phyloP scores from a whole-genome alignment of 1,140 invertebrate species.

The Eriocheir sinensis region DNA sequence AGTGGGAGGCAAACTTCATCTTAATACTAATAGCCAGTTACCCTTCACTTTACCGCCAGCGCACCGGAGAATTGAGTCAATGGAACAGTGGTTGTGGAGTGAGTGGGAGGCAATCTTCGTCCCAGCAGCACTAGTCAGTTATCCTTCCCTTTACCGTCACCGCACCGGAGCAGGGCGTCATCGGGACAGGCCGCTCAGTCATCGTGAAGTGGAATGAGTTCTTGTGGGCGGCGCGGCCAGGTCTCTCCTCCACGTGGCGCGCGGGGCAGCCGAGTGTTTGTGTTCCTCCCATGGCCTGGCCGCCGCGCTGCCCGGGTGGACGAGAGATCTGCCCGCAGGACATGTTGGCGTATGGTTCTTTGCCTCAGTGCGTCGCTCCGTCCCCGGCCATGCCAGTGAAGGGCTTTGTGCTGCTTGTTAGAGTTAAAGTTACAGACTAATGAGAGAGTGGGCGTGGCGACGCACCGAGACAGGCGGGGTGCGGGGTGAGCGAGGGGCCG shows the following conservation, averaged over 20 bases:
- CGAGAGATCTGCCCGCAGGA: background rate
- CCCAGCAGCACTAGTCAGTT: no score
- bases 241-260: background rate
- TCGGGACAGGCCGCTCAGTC: background rate
- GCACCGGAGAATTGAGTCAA: no score
- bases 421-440: background rate
- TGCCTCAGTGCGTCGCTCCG: background rate
- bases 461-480: background rate
- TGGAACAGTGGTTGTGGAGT: no score
- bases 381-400: background rate
- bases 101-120: no score
- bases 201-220: conserved; percentile 7
- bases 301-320: background rate
- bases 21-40: no score
- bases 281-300: background rate
- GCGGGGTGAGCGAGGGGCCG: background rate
- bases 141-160: no score
- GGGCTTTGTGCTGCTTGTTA: background rate
- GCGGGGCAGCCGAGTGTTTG: background rate
- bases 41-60: no score
- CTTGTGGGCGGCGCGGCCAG: background rate
- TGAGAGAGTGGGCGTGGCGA: background rate
- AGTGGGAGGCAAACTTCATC: no score
- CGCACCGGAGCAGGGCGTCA: no score
- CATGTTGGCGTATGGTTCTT: background rate